Evolutionary conservation across 2,888 invertebrate genomes (phyloP).

Genomic region (Urechis unicinctus): DNA sequence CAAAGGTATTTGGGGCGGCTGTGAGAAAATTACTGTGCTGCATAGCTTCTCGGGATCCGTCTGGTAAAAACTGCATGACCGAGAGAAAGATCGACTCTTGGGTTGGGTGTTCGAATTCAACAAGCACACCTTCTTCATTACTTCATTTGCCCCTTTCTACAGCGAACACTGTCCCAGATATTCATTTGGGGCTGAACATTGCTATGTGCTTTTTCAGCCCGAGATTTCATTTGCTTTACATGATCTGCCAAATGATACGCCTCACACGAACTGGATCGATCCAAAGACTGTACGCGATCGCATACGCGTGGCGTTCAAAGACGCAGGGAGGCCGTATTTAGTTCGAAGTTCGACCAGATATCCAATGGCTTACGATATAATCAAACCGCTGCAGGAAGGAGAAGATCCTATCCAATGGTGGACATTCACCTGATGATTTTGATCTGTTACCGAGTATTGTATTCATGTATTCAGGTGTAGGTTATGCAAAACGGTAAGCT

Average conservation of each 20-base stretch:
- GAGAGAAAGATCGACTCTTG: conserved; percentile 23
- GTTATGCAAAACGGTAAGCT: no score
- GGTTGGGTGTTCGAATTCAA: conserved; percentile 41
- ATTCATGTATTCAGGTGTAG: no score
- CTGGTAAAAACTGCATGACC: conserved; percentile 26
- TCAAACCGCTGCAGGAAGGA: no score
- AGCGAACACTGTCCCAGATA: conserved; percentile 30
- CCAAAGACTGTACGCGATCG: conserved; percentile 35
- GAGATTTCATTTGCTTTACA: conserved; percentile 40
- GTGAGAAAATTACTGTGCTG: conserved; percentile 26
- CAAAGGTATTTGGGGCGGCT: conserved; percentile 29
- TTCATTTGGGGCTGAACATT: conserved; percentile 23
- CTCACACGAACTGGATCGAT: conserved; percentile 32
- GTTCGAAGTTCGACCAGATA: conserved; percentile 25
- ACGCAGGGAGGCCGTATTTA: conserved; percentile 31
- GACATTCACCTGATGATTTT: no score
- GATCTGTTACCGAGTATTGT: no score
- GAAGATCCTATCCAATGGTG: no score
- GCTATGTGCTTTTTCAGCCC: conserved; percentile 38
- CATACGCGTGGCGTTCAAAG: conserved; percentile 31
- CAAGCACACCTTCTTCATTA: conserved; percentile 37
- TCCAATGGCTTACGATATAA: conserved; percentile 24
- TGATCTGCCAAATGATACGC: conserved; percentile 33
- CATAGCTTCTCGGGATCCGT: conserved; percentile 30
- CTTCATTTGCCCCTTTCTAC: conserved; percentile 41